These are phyloP conservation scores for Apotomis capreana DNA, from an alignment of 2,888 invertebrate genomes.

Conservation along the genomic window DNA sequence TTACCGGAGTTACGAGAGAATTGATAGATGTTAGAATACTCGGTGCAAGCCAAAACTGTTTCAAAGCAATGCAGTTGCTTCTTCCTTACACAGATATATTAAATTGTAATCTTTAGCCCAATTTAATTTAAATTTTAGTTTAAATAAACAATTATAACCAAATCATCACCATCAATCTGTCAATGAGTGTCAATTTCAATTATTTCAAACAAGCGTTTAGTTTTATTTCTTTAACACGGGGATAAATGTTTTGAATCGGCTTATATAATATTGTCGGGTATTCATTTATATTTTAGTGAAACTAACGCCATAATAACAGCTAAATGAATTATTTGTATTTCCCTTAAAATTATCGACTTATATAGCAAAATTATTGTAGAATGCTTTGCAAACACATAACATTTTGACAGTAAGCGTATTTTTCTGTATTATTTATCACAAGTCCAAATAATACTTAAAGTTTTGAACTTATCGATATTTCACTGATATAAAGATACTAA, in stretches of 20 bases:
- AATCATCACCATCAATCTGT: neutral
- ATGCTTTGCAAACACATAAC: neutral
- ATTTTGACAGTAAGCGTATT: slow-evolving; percentile 3
- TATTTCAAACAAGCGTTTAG: neutral
- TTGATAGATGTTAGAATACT: no score
- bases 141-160: slow-evolving; percentile 30
- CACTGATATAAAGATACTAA: no score
- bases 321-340: no score
- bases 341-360: no score
- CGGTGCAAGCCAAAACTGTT: neutral
- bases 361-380: neutral
- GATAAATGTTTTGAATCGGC: no score
- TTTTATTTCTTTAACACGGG: neutral
- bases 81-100: neutral
- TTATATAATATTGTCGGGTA: no score
- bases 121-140: neutral
- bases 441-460: slow-evolving; percentile 14
- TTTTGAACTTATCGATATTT: neutral
- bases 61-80: neutral
- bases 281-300: no score
- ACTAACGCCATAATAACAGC: no score
- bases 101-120: neutral
- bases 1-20: slow-evolving; percentile 13
- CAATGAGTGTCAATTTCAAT: neutral
- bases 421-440: neutral